Evolutionary conservation across 2,888 invertebrate species (phyloP).

Genomic region (Chrysotoxum bicinctum): DNA sequence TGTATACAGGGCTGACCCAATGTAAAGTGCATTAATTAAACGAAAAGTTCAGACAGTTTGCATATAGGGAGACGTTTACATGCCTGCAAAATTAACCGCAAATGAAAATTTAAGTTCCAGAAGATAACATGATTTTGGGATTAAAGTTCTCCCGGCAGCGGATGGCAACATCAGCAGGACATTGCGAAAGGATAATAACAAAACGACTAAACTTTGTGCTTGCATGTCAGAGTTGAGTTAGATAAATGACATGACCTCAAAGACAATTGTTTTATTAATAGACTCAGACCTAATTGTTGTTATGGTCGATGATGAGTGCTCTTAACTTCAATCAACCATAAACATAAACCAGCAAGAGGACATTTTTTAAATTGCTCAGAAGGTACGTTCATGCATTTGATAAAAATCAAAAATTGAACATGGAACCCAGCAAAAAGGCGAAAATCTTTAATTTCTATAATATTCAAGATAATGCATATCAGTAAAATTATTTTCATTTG

Average conservation of each 20-base stretch:
- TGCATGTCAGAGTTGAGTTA: conserved; percentile 12
- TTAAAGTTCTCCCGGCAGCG: conserved; percentile 25
- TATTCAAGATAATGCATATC: too few relatives aligned
- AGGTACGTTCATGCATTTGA: too few relatives aligned
- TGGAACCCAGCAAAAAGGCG: too few relatives aligned
- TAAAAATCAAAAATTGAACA: too few relatives aligned
- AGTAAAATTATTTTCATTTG: too few relatives aligned
- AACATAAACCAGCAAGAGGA: too few relatives aligned
- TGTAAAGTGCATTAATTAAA: conserved; percentile 71
- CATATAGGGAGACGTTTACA: not conserved
- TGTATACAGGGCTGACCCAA: conserved; percentile 58
- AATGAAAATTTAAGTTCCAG: conserved; percentile 56
- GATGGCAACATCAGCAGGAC: not conserved
- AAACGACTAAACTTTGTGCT: not conserved
- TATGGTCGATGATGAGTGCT: conserved; percentile 8
- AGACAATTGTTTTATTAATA: conserved; percentile 33
- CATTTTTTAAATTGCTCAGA: too few relatives aligned
- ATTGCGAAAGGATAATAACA: not conserved
- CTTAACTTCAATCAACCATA: not conserved
- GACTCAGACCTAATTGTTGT: not conserved
- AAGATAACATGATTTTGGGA: conserved; percentile 59
- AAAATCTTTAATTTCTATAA: too few relatives aligned
- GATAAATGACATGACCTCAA: conserved; percentile 32
- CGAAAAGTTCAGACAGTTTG: conserved; percentile 59
- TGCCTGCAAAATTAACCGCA: conserved; percentile 63